phyloP scores from a whole-genome alignment of 1,140 invertebrate genomes.

The Leucophenga varia region DNA sequence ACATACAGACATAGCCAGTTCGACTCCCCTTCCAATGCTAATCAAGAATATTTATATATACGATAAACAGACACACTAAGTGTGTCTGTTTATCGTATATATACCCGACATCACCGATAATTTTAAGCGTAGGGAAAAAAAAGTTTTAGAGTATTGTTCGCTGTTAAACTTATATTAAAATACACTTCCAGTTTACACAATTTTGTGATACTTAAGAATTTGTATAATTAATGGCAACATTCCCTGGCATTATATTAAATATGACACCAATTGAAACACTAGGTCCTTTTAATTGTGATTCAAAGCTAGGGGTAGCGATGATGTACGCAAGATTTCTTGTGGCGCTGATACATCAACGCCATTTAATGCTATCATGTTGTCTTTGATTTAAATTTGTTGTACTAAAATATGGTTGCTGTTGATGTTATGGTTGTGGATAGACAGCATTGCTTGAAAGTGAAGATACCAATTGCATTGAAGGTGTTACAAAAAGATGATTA shows the following conservation, averaged over 20 bases:
- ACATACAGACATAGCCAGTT: no score
- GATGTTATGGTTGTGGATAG: slow-evolving; percentile 11
- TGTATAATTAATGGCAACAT: neutral
- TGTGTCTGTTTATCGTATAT: no score
- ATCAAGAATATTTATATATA: no score
- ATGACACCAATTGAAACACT: neutral
- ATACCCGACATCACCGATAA: no score
- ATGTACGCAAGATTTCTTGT: slow-evolving; percentile 59
- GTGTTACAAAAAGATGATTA: slow-evolving; percentile 2
- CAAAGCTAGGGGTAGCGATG: slow-evolving; percentile 65
- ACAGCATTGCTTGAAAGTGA: slow-evolving; percentile 23
- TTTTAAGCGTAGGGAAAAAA: no score
- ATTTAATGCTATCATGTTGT: slow-evolving; percentile 20
- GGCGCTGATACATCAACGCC: slow-evolving; percentile 7
- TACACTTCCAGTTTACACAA: no score
- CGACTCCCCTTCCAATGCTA: no score
- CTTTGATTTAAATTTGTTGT: neutral
- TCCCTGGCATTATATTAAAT: neutral
- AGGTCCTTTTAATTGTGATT: slow-evolving; percentile 52
- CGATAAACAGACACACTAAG: no score
- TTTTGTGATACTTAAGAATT: no score
- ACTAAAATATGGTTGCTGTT: neutral
- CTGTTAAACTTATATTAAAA: no score
- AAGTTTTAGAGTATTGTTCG: no score
- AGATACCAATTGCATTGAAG: slow-evolving; percentile 31